Base-by-base conservation (phyloP, 2,113 vertebrate genomes). In the Urocynchramus pylzowi region DNA sequence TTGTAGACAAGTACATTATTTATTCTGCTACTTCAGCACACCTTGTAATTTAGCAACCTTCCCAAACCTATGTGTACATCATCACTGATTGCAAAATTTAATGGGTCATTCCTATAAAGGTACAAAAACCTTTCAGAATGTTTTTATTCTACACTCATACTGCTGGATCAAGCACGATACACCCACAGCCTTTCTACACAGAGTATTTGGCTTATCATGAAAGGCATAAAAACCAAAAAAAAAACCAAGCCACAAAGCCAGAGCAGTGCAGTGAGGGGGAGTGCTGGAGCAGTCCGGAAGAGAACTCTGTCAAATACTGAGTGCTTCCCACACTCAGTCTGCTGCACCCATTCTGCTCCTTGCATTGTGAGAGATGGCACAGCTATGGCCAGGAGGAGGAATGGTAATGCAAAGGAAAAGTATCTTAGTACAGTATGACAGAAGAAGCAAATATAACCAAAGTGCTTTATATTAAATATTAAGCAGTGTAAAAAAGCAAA, bases 321-420 rank as follows among this genome's bases (percentile, higher is more conserved):
- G 2, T 57, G 81, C 93, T 97, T 96, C 95, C 94, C 95, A 96
- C 88, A 73, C 90, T 97, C 82, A 90, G 86, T 81, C 95, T 96
- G 96, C 95, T 91, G 78, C 75, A 54, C 45, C 83, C 68, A 26
- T 92, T 90, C 93, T 96, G 85, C 91, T 89, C 60, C 64, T 30
- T n/a, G 56, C 41, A 7, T 16, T 19, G 75, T 63, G 33, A 84
- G 60, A 0, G 0, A 26, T 33, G 52, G 95, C 56, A 87, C 76
- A 56, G 49, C 60, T 35, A 9, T 10, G 26, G 49, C 60, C 52
- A 52, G 57, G 50, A 90, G 21, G 5, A 19, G 13, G 10, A 84
- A 59, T n/a, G 27, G 47, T 33, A 27, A 22, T 23, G 37, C 28
- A 59, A 56, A 74, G 73, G 24, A 57, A 33, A 69, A 37, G 13